These are phyloP conservation scores for Leucophenga varia DNA, from an alignment of 1,140 invertebrate species.

Conservation along the genomic window DNA sequence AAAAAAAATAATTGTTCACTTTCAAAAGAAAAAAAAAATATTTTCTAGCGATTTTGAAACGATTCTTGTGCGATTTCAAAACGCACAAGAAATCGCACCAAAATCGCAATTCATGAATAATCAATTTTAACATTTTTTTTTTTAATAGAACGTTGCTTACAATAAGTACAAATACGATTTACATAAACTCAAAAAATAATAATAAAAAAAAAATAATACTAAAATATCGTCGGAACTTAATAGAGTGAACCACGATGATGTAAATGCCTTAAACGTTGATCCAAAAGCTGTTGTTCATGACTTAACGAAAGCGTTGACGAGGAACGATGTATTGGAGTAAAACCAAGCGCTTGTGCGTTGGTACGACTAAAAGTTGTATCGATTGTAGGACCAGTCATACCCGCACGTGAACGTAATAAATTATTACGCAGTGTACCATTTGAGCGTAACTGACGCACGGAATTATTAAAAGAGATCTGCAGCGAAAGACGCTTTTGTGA, in stretches of 20 bases:
- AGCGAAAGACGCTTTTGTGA: conserved; percentile 52
- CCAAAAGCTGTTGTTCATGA: conserved; percentile 42
- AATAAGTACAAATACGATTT: too few species aligned
- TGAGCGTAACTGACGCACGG: conserved; percentile 32
- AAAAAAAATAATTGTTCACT: too few species aligned
- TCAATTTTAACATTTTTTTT: too few species aligned
- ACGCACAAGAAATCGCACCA: too few species aligned
- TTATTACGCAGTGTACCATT: conserved; percentile 42
- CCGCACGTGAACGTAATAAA: conserved; percentile 41
- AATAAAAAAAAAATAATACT: too few species aligned
- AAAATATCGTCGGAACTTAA: too few species aligned
- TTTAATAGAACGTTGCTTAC: too few species aligned
- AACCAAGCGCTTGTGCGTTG: neutral
- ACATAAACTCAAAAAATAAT: too few species aligned
- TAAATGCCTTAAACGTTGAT: conserved; percentile 41
- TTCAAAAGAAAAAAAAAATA: too few species aligned
- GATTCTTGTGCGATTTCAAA: too few species aligned
- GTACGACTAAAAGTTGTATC: conserved; percentile 9
- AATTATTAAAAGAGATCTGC: conserved; percentile 51
- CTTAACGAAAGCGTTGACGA: conserved; percentile 30
- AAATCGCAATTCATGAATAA: too few species aligned
- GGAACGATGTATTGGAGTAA: conserved; percentile 40
- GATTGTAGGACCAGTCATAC: conserved; percentile 25
- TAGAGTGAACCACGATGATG: conserved; percentile 50
- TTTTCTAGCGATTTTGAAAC: too few species aligned